These are phyloP conservation scores for Ctenicera cuprea DNA, from an alignment of 2,888 invertebrate genomes.

Conservation along the genomic window DNA sequence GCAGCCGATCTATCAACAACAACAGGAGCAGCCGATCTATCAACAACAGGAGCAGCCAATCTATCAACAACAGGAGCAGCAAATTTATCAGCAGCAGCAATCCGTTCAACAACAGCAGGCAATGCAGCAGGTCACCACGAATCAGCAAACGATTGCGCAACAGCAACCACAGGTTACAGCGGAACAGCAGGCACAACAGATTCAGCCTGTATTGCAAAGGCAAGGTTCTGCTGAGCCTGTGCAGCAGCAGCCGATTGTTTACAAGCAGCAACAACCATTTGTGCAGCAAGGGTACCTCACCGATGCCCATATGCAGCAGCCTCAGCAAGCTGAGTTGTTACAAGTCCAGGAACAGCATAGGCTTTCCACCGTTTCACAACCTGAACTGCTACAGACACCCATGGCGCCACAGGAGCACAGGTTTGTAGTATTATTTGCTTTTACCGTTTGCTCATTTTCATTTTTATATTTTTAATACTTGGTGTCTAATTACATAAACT, in stretches of 20 bases:
- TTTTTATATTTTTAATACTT: too few relatives aligned
- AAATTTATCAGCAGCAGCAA: conserved; percentile 57
- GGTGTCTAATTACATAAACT: too few relatives aligned
- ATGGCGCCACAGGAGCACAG: conserved; percentile 57
- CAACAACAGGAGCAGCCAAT: conserved; percentile 47
- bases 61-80: conserved; percentile 58
- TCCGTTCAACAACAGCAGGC: conserved; percentile 54
- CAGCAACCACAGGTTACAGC: conserved; percentile 52
- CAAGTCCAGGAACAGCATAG: conserved; percentile 67
- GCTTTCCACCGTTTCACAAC: conserved; percentile 69
- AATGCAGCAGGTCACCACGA: conserved; percentile 33
- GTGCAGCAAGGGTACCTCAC: conserved; percentile 53
- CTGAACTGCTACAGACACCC: conserved; percentile 64
- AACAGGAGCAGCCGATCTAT: conserved; percentile 42
- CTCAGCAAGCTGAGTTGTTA: conserved; percentile 65
- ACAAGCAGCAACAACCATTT: conserved; percentile 69
- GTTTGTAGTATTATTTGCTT: conserved; percentile 16
- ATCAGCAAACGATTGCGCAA: conserved; percentile 49
- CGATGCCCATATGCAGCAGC: conserved; percentile 59
- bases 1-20: conserved; percentile 49
- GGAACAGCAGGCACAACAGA: conserved; percentile 71
- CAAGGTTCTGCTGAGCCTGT: conserved; percentile 56
- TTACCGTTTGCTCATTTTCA: too few relatives aligned
- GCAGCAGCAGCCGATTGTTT: conserved; percentile 63
- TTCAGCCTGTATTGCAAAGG: conserved; percentile 69